Evolutionary conservation across 2,888 invertebrate species (phyloP).

Genomic region (Parnassius glacialis): DNA sequence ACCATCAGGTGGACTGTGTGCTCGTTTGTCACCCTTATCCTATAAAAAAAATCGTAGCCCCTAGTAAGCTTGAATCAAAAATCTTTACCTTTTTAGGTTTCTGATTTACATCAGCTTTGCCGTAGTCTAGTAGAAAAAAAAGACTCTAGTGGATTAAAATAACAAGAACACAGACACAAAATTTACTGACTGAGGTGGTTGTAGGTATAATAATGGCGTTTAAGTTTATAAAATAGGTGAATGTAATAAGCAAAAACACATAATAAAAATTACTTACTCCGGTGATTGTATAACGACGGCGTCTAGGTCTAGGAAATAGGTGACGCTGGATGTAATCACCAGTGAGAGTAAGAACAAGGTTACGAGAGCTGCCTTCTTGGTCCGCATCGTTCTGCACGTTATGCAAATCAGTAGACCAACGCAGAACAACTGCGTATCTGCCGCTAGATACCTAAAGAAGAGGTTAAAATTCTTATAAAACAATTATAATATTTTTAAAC

Average conservation of each 20-base stretch:
- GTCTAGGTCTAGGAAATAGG: constrained; percentile 61
- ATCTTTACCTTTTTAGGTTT: no score
- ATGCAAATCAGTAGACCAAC: constrained; percentile 59
- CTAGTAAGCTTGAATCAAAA: no score
- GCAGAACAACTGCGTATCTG: constrained; percentile 71
- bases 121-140: no score
- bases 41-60: no score
- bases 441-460: constrained; percentile 65
- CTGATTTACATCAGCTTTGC: no score
- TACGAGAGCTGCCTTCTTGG: constrained; percentile 40
- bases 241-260: not conserved
- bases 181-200: constrained; percentile 64
- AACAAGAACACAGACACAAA: not conserved
- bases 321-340: constrained; percentile 51
- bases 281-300: constrained; percentile 65
- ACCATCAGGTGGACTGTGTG: no score
- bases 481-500: no score
- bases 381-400: constrained; percentile 38
- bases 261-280: constrained; percentile 51
- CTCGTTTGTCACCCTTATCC: no score
- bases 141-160: no score
- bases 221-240: constrained; percentile 62
- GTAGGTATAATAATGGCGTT: constrained; percentile 56
- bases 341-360: constrained; percentile 44
- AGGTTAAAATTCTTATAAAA: no score